These are phyloP conservation scores for Austrofundulus limnaeus DNA, from an alignment of 2,113 vertebrate species.

Conservation along the genomic window DNA sequence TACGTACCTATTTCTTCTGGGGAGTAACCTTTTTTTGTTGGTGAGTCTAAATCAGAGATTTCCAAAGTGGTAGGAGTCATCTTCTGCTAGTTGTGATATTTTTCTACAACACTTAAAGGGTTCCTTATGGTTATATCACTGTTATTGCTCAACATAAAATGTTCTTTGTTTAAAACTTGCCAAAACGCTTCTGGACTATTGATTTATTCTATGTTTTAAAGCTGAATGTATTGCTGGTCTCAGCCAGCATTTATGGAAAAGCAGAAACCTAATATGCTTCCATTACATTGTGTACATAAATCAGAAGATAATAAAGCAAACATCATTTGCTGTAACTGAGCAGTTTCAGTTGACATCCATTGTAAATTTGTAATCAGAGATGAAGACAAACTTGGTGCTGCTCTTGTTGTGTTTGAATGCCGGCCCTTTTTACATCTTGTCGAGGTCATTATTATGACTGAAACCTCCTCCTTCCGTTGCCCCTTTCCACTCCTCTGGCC, in stretches of 20 bases:
- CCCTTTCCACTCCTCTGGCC: slow-evolving; percentile 41
- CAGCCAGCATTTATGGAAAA: slow-evolving; percentile 32
- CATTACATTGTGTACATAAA: slow-evolving; percentile 38
- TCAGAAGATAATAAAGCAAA: slow-evolving; percentile 49
- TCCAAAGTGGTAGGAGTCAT: too few relatives aligned
- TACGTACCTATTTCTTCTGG: too few relatives aligned
- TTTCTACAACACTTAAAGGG: too few relatives aligned
- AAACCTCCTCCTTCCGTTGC: slow-evolving; percentile 12
- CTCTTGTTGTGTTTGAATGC: slow-evolving; percentile 17
- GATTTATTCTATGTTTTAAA: not conserved
- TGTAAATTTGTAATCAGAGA: slow-evolving; percentile 72
- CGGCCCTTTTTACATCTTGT: slow-evolving; percentile 30
- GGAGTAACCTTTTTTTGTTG: too few relatives aligned
- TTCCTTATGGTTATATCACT: too few relatives aligned
- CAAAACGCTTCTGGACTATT: too few relatives aligned
- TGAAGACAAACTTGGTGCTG: slow-evolving; percentile 55
- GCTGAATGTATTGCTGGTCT: slow-evolving; percentile 12
- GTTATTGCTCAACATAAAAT: too few relatives aligned
- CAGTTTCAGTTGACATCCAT: slow-evolving; percentile 47
- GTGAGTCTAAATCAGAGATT: too few relatives aligned
- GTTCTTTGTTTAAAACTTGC: too few relatives aligned
- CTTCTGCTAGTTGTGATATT: too few relatives aligned
- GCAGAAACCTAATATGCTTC: slow-evolving; percentile 35
- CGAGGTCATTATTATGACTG: slow-evolving; percentile 30
- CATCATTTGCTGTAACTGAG: slow-evolving; percentile 29